phyloP scores from a whole-genome alignment of 2,888 invertebrate species.

The Bhutanitis thaidina region DNA sequence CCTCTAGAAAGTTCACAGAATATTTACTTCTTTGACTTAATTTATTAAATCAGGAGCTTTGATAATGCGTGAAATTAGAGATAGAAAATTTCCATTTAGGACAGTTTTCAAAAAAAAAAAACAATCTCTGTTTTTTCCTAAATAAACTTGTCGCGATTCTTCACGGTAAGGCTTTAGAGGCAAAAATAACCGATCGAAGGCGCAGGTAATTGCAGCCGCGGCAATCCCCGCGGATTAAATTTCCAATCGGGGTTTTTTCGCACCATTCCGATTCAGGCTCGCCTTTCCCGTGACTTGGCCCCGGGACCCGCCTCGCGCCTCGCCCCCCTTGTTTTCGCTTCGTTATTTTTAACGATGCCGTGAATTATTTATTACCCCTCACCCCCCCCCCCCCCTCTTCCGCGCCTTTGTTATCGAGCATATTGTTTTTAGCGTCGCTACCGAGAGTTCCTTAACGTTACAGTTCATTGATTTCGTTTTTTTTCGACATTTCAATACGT shows the following conservation, averaged over 20 bases:
- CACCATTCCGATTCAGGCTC: constrained; percentile 2
- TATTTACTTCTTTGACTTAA: no score
- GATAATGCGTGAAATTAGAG: no score
- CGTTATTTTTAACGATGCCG: constrained; percentile 29
- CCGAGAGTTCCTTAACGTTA: background rate
- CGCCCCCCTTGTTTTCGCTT: constrained; percentile 14
- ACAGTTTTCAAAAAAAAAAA: no score
- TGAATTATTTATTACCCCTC: constrained; percentile 29
- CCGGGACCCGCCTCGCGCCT: background rate
- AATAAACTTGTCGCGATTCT: background rate
- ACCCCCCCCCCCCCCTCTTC: no score
- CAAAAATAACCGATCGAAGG: constrained; percentile 13
- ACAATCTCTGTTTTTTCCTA: background rate
- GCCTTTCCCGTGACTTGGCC: background rate
- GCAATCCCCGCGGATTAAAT: constrained; percentile 13
- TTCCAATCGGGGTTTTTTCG: constrained; percentile 6
- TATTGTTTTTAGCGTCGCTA: background rate
- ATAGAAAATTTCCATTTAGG: no score
- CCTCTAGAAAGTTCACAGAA: no score
- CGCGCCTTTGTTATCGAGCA: constrained; percentile 8
- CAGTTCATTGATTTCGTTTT: background rate
- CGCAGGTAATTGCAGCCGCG: constrained; percentile 12
- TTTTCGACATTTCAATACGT: background rate
- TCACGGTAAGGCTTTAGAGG: constrained; percentile 4
- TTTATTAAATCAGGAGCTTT: no score